Base-by-base conservation (phyloP, 35 echinoderm and acorn worm genomes). In the Apostichopus californicus region DNA sequence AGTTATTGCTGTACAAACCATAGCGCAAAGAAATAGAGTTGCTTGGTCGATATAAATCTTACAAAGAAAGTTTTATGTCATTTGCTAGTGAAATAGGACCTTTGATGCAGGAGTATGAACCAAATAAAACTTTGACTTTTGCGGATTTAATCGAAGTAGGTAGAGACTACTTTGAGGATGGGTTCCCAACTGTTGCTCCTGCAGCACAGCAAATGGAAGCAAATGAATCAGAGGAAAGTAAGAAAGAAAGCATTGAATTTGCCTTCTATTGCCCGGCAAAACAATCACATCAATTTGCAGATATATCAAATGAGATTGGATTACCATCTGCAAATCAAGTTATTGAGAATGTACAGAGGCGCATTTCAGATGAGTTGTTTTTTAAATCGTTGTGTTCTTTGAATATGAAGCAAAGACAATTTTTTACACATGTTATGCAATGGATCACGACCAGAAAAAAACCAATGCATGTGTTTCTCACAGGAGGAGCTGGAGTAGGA, bases 401-500 rank as follows among this genome's bases (percentile, higher is more conserved):
- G 5, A 80, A 80, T 25, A 80, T 12, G 1, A 80, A 80, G 26
- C 78, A 80, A 10, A 79, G 78, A 80, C 1, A 80, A 5, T 80
- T 80, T 73, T 73, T n/a, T 18, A 73, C 71, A 24, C 58, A 60
- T 83, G 80, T 83, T 5, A 56, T 8, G 80, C 55, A 55, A 52
- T 56, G 75, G 52, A 18, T 92, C 0, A 22, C 77, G 20, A 63
- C 56, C 57, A 24, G n/a, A 63, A 56, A 60, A 46, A 26, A 92
- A 12, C 93, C 90, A 3, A 10, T 90, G 14, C 87, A 93, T 90
- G 26, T 68, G 11, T 95, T 95, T 77, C 79, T 95, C n/a, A 95
- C 86, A 58, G 94, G 94, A 90, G 91, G 91, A 8, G 94, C 73
- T 78, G 94, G 94, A 54, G 91, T 92, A 54, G 94, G 94, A 28